Percentiles rank a stretch among this genome's conserved stretches.
These are phyloP conservation scores for Lagodon rhomboides DNA, from an alignment of 2,797 vertebrate genomes.

Conservation along the genomic window DNA sequence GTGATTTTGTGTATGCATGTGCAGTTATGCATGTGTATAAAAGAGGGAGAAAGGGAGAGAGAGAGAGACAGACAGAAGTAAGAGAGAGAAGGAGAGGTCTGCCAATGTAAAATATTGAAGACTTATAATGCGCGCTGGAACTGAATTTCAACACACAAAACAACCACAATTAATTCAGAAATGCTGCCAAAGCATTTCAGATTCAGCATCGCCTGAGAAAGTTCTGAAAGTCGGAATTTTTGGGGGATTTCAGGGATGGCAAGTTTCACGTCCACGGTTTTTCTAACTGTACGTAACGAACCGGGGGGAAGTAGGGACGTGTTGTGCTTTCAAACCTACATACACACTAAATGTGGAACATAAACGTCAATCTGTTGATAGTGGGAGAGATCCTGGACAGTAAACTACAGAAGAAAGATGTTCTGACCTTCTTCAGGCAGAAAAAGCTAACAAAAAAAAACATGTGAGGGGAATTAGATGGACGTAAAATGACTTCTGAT, in stretches of 20 bases:
- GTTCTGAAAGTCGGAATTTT: slow-evolving; percentile 20
- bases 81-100: slow-evolving; percentile 35
- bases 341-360: neutral
- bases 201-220: slow-evolving; percentile 21
- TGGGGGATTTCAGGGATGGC: neutral
- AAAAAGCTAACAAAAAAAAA: neutral
- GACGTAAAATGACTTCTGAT: neutral
- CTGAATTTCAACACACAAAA: slow-evolving; percentile 32
- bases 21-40: slow-evolving; percentile 23
- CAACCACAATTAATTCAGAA: slow-evolving; percentile 40
- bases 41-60: slow-evolving; percentile 35
- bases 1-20: slow-evolving; percentile 41
- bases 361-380: neutral
- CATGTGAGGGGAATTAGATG: neutral
- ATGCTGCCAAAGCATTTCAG: slow-evolving; percentile 35
- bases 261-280: neutral
- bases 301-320: neutral
- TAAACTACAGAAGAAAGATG: neutral
- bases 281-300: neutral
- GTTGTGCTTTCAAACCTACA: neutral
- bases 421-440: neutral
- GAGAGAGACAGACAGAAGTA: slow-evolving; percentile 19
- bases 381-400: neutral
- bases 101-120: slow-evolving; percentile 42
- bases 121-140: slow-evolving; percentile 24